phyloP scores from a whole-genome alignment of 2,113 vertebrate genomes.

The Nanger granti region DNA sequence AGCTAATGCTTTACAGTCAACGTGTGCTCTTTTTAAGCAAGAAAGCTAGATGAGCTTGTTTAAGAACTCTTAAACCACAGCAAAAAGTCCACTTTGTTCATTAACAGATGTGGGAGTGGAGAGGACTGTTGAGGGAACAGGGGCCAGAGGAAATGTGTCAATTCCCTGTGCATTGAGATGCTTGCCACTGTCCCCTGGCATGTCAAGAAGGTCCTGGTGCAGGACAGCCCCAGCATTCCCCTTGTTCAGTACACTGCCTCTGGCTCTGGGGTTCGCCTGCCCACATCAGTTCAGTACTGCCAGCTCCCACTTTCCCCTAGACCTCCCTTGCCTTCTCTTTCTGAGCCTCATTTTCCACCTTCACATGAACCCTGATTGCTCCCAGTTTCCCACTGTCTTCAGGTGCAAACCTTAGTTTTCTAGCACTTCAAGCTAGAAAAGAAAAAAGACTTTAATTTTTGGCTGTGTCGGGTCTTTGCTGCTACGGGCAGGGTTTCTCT shows the following conservation, averaged over 20 bases:
- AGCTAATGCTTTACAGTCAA: not conserved
- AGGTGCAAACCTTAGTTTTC: not conserved
- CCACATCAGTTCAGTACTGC: accelerated
- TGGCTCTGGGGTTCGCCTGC: accelerated
- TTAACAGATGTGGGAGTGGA: not conserved
- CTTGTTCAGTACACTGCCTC: not conserved
- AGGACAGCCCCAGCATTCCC: not conserved
- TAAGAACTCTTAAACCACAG: not conserved
- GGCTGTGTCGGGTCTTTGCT: not conserved
- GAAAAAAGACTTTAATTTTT: not conserved
- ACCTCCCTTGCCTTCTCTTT: not conserved
- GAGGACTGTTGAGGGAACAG: no score
- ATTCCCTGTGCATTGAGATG: accelerated
- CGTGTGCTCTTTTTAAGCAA: not conserved
- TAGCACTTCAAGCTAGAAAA: not conserved
- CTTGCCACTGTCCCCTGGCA: accelerated
- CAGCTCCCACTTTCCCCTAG: not conserved
- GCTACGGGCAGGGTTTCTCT: not conserved
- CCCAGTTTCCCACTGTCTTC: not conserved
- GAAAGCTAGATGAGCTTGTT: not conserved
- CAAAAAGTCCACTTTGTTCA: not conserved
- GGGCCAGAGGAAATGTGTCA: not conserved
- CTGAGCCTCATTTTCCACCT: not conserved
- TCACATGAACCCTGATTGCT: not conserved
- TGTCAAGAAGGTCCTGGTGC: not conserved